Base-by-base conservation (phyloP, 2,113 vertebrate species). In the Campylorhamphus procurvoides region DNA sequence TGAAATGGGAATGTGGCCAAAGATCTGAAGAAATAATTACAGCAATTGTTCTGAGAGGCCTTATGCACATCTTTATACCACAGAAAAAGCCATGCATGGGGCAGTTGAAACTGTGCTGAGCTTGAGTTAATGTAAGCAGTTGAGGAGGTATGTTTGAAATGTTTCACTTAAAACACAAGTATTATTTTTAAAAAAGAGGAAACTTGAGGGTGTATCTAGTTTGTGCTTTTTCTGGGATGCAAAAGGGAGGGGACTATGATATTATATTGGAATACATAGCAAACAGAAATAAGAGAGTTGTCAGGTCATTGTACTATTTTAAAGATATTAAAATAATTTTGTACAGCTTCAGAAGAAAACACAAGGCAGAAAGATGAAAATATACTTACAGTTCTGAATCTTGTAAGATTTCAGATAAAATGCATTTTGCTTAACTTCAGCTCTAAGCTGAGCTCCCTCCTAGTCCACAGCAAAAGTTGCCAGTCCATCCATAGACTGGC, bases 11-110 rank as follows among this genome's bases (percentile, higher is more conserved):
- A 94, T 49, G 62, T 63, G 81, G 60, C 84, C 82, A 87, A 49
- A 97, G 62, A 68, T 55, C 63, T 78, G 37, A 91, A 84, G 44
- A 94, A 92, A 81, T 96, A 80, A 89, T 96, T 95, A 78, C 81
- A 93, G 52, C 39, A 75, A 13, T 75, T 87, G 52, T 89, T 71
- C 52, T 80, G 40, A 84, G 68, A 89, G 74, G 52, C 52, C 46
- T 79, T 47, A 39, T 4, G 7, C 66, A 42, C n/a, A 40, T 77
- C 64, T 47, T 89, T 58, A 80, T 28, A 10, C 33, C 7, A 2
- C 86, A 92, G 42, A 72, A 69, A 47, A 85, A 68, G 46, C 7
- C 28, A 20, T 68, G 31, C 50, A 15, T 52, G 67, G n/a, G 39
- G 35, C 46, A 42, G 22, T 37, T 87, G 50, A 89, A 96, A 81